Conservation (phyloP, 2,888 invertebrate genomes). For the Trissolcus brochymenae region DNA sequence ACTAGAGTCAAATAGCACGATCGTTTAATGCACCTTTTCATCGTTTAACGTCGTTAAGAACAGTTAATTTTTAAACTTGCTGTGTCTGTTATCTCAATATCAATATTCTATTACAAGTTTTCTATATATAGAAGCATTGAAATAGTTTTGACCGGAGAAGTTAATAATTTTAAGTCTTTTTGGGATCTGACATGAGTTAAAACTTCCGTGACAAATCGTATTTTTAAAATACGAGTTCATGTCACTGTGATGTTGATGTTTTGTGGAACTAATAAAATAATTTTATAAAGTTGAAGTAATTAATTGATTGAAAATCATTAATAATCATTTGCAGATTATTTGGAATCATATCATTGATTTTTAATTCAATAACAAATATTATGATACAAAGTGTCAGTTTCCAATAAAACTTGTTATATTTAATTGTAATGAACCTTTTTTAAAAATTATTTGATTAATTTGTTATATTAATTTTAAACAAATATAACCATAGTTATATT, state of each 20-base stretch:
- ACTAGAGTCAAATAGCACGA: constrained; percentile 20
- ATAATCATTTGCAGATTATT: background rate
- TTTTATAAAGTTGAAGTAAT: too few species aligned
- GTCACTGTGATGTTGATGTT: too few species aligned
- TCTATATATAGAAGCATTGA: background rate
- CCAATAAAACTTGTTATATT: background rate
- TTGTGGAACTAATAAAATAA: too few species aligned
- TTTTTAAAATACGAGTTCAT: too few species aligned
- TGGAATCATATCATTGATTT: background rate
- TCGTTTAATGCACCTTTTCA: constrained; percentile 18
- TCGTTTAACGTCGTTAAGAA: constrained; percentile 11
- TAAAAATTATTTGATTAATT: background rate
- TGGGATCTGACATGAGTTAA: constrained; percentile 3
- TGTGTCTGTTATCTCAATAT: constrained; percentile 25
- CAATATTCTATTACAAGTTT: constrained; percentile 1
- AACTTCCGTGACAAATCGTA: too few species aligned
- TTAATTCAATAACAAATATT: too few species aligned
- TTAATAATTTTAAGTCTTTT: constrained; percentile 7
- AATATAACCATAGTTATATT: background rate
- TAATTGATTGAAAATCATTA: background rate
- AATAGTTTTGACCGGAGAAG: background rate
- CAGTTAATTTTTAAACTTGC: constrained; percentile 14
- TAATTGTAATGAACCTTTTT: background rate
- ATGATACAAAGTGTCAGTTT: background rate
- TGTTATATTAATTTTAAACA: constrained; percentile 6